These are phyloP conservation scores for Eupelmus urozonus DNA, from an alignment of 2,888 invertebrate species.

Conservation along the genomic window DNA sequence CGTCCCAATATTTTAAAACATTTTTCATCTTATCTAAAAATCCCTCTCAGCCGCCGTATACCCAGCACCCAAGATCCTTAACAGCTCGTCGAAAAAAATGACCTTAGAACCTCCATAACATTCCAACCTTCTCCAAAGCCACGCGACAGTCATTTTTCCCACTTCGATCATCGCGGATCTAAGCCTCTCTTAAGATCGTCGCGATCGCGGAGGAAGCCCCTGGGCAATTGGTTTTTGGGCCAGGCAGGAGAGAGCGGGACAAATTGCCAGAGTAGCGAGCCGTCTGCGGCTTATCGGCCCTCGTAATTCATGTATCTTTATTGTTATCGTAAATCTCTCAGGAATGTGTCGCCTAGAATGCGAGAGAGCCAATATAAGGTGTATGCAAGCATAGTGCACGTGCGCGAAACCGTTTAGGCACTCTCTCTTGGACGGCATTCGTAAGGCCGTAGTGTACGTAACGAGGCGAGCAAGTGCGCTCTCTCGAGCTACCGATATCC, in stretches of 20 bases:
- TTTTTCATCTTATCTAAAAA: constrained; percentile 4
- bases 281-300: constrained; percentile 29
- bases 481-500: constrained; percentile 25
- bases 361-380: background rate
- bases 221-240: background rate
- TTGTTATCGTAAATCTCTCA: constrained; percentile 56
- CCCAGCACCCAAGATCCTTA: background rate
- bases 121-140: no score
- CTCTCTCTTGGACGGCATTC: background rate
- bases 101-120: no score
- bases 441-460: background rate
- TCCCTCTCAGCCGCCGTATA: background rate
- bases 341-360: constrained; percentile 47
- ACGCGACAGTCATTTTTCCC: constrained; percentile 1
- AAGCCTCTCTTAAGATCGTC: background rate
- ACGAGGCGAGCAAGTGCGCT: constrained; percentile 1
- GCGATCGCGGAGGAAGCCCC: no score
- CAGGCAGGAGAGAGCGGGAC: background rate
- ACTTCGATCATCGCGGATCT: background rate
- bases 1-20: constrained; percentile 1
- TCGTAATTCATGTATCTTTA: constrained; percentile 54
- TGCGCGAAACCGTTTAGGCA: constrained; percentile 18
- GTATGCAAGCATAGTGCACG: constrained; percentile 4
- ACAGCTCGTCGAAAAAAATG: no score
- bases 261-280: constrained; percentile 35